Evolutionary conservation across 2,113 vertebrate species (phyloP).

Genomic region (Tachysurus fulvidraco): DNA sequence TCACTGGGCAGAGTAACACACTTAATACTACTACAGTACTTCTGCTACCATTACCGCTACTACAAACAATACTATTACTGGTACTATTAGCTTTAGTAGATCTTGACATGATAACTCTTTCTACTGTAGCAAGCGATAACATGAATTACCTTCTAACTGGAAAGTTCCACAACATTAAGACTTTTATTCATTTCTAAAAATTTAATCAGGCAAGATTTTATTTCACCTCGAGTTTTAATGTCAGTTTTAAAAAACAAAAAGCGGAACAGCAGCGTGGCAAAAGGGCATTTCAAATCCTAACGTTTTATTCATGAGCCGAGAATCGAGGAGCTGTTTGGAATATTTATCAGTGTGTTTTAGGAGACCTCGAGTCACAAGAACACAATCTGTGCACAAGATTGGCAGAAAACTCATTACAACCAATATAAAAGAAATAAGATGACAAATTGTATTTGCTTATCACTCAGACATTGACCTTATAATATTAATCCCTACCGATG

Average conservation of each 20-base stretch:
- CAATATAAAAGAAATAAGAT: conserved; percentile 16
- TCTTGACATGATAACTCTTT: too few species aligned
- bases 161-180: neutral
- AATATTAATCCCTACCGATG: conserved; percentile 1
- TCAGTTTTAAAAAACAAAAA: conserved; percentile 18
- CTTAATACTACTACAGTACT: neutral
- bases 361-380: conserved; percentile 31
- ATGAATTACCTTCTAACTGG: neutral
- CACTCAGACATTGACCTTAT: neutral
- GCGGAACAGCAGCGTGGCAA: neutral
- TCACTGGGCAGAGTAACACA: neutral
- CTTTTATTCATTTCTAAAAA: neutral
- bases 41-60: too few species aligned
- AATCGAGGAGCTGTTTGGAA: conserved; percentile 23
- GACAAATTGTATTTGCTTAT: conserved; percentile 36
- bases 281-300: conserved; percentile 39
- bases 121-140: neutral
- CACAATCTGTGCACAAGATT: neutral
- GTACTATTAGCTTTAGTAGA: too few species aligned
- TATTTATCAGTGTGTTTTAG: conserved; percentile 41
- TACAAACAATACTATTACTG: neutral
- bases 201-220: neutral
- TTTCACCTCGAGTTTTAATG: neutral
- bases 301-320: conserved; percentile 42
- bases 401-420: conserved; percentile 37